phyloP scores from a whole-genome alignment of 2,797 vertebrate species.

The Crocidura indochinensis region DNA sequence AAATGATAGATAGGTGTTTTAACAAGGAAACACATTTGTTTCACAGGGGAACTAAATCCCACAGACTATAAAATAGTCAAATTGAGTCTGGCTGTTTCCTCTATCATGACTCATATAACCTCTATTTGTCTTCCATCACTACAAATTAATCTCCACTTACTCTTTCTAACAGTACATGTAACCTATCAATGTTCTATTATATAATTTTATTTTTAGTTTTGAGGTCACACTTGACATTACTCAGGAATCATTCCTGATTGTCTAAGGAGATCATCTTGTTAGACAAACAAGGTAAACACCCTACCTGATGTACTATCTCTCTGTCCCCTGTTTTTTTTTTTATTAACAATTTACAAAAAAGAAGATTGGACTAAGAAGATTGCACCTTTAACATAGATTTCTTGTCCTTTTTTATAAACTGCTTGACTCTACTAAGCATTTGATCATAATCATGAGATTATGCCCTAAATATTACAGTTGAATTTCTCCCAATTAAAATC shows the following conservation, averaged over 20 bases:
- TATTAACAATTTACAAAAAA: neutral
- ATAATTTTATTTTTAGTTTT: neutral
- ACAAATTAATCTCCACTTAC: neutral
- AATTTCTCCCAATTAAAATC: conserved; percentile 64
- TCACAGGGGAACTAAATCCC: neutral
- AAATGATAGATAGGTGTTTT: neutral
- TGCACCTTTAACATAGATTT: neutral
- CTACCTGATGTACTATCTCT: too few relatives aligned
- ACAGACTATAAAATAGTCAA: neutral
- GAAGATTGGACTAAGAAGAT: neutral
- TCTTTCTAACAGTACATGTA: conserved; percentile 54
- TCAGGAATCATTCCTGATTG: too few relatives aligned
- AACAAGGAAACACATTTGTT: neutral
- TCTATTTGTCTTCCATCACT: neutral
- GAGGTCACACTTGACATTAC: too few relatives aligned
- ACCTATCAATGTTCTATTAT: conserved; percentile 27
- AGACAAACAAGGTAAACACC: too few relatives aligned
- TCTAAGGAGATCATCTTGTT: too few relatives aligned
- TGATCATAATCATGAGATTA: neutral
- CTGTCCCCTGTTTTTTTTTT: too few relatives aligned
- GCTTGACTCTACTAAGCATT: conserved; percentile 14
- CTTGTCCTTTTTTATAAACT: conserved; percentile 11
- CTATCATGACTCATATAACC: neutral
- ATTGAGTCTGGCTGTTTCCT: neutral
- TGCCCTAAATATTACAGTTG: conserved; percentile 48